Evolutionary conservation across 2,113 vertebrate species (phyloP).

Genomic region (Myrmophylax atrothorax): DNA sequence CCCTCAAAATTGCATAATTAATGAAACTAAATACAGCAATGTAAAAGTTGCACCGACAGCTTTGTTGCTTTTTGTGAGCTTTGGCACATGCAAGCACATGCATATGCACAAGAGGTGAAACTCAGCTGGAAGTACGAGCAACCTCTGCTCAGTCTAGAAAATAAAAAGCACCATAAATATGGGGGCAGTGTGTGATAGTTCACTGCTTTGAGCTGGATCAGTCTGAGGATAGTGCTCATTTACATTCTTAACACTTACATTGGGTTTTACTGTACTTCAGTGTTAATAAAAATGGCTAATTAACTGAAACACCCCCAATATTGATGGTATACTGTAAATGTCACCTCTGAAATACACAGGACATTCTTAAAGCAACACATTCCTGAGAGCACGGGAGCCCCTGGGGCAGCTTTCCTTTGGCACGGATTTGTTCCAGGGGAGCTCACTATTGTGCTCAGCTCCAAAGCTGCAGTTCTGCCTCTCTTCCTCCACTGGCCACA

Average conservation of each 20-base stretch:
- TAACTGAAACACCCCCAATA: slow-evolving; percentile 54
- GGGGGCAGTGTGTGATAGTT: background rate
- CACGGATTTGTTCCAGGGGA: background rate
- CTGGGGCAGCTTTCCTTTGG: background rate
- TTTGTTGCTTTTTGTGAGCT: background rate
- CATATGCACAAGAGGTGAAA: background rate
- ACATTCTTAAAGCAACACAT: background rate
- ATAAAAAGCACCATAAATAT: slow-evolving; percentile 3
- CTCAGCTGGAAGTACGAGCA: background rate
- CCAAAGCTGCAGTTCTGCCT: background rate
- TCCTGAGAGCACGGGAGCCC: background rate
- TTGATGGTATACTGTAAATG: slow-evolving; percentile 44
- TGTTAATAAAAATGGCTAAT: slow-evolving; percentile 64
- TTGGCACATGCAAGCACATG: background rate
- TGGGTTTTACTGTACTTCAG: slow-evolving; percentile 47
- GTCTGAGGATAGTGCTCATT: slow-evolving; percentile 22
- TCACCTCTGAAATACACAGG: slow-evolving; percentile 17
- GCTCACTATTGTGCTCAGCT: background rate
- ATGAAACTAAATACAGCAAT: background rate
- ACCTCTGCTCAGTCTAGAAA: background rate
- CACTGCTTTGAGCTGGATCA: background rate
- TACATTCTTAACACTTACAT: slow-evolving; percentile 36
- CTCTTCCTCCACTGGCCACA: background rate
- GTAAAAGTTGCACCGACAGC: background rate
- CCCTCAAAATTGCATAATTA: background rate